A percentile compares a stretch with the other conserved stretches of the same genome.
These are phyloP conservation scores for Cyrtorhinus lividipennis DNA, from an alignment of 1,140 invertebrate species.

Conservation along the genomic window DNA sequence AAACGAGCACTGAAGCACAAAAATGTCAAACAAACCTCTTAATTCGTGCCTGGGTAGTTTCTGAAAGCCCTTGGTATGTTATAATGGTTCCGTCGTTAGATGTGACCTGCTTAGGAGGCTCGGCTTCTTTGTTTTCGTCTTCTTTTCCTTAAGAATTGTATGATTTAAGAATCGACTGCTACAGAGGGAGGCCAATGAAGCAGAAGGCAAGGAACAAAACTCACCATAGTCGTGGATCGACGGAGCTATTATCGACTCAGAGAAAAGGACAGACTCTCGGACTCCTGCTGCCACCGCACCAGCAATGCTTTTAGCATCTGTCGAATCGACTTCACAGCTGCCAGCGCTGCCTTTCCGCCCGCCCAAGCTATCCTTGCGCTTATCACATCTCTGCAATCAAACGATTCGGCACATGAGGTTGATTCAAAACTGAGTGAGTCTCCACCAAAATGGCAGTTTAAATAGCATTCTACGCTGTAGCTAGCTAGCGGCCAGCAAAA, in stretches of 20 bases:
- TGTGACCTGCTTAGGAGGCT: not conserved
- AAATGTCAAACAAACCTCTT: conserved; percentile 29
- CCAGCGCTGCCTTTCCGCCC: not conserved
- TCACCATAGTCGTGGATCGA: not conserved
- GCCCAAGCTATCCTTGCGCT: conserved; percentile 16
- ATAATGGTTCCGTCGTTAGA: conserved; percentile 36
- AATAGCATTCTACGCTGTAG: no score
- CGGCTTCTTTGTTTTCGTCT: conserved; percentile 2
- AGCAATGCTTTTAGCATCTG: conserved; percentile 3
- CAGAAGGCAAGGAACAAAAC: not conserved
- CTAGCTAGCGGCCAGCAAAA: no score
- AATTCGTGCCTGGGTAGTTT: conserved; percentile 46
- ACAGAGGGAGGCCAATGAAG: not conserved
- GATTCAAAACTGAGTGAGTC: no score
- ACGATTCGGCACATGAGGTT: not conserved
- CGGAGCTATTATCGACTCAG: conserved; percentile 22
- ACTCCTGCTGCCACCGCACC: conserved; percentile 23
- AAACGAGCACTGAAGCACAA: not conserved
- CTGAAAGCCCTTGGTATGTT: conserved; percentile 41
- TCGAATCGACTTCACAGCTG: not conserved
- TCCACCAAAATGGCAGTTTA: no score
- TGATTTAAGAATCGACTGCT: not conserved
- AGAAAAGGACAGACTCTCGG: conserved; percentile 24
- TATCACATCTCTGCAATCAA: conserved; percentile 17
- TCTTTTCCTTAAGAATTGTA: not conserved